Base-by-base conservation (phyloP, 2,797 vertebrate species). In the Enteromius fasciolatus region DNA sequence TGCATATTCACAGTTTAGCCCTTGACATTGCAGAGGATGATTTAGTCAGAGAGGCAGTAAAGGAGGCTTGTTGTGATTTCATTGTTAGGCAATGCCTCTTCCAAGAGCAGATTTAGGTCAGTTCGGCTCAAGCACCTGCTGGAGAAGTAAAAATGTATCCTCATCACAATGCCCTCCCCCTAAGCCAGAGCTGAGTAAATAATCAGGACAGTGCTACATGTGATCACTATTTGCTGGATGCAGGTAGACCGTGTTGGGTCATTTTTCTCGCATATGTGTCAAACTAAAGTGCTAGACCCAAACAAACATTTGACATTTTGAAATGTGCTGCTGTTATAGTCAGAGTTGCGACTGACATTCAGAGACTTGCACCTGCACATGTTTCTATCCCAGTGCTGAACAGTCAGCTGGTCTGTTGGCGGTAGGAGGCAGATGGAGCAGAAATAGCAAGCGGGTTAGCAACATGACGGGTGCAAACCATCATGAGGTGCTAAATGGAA, bases 301-400 rank as follows among this genome's bases (percentile, higher is more conserved):
- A 90, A 89, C 80, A 86, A 89, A 82, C 50, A 31, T 82, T 68
- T 83, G 87, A 84, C 82, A 77, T 28, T 66, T 84, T 64, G 82
- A 84, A 86, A 86, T 83, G 67, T 63, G 67, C 82, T 57, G 39
- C 80, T 48, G 31, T 89, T 89, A 90, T 89, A 91, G 70, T 25
- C 86, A 68, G 82, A 81, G 86, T 83, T 87, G 87, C 81, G 84
- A 78, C 81, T 89, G 82, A 84, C 89, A 83, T 85, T 88, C 83
- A 85, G 84, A 81, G 72, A 36, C 82, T 76, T 7, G 20, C 85
- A 90, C 90, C 90, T 91, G 88, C 85, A 80, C 39, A 68, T 48
- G 78, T 59, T 76, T 66, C 68, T 36, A 54, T 77, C 25, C 12
- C 15, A 41, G 9, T 76, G 73, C 3, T 76, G 67, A 28, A 25